A percentile compares a stretch with the other conserved stretches of the same genome.
Evolutionary conservation across 2,113 vertebrate species (phyloP).

Genomic region (Neofelis nebulosa): DNA sequence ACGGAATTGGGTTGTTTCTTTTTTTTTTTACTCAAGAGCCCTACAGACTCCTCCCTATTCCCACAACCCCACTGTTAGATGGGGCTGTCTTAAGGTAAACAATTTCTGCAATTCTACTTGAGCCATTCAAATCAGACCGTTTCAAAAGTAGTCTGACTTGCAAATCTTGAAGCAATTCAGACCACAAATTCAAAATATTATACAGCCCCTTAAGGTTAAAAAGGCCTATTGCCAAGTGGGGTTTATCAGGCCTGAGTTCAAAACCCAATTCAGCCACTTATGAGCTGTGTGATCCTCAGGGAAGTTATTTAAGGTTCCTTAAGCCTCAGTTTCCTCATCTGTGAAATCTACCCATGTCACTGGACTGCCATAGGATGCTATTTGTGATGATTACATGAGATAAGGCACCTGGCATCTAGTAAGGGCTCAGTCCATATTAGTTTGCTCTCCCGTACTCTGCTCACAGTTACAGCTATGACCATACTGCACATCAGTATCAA

Average conservation of each 20-base stretch:
- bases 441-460: background rate
- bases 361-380: background rate
- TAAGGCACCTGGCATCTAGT: background rate
- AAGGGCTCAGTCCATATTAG: background rate
- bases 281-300: background rate
- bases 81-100: background rate
- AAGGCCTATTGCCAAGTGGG: background rate
- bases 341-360: background rate
- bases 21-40: background rate
- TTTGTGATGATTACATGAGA: background rate
- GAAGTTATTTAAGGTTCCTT: constrained; percentile 1
- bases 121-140: background rate
- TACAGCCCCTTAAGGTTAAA: background rate
- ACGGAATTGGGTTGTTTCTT: background rate
- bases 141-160: constrained; percentile 29
- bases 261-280: constrained; percentile 16
- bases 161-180: constrained; percentile 51
- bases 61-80: background rate
- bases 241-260: background rate
- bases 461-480: background rate
- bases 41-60: background rate
- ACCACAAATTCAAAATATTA: constrained; percentile 31
- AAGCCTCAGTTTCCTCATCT: constrained; percentile 13
- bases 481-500: constrained; percentile 11
- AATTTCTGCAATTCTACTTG: constrained; percentile 18